Evolutionary conservation across 2,113 vertebrate species (phyloP), one percentile per base, ranked within the genome.

Genomic region (zebrafish (Danio rerio)): DNA sequence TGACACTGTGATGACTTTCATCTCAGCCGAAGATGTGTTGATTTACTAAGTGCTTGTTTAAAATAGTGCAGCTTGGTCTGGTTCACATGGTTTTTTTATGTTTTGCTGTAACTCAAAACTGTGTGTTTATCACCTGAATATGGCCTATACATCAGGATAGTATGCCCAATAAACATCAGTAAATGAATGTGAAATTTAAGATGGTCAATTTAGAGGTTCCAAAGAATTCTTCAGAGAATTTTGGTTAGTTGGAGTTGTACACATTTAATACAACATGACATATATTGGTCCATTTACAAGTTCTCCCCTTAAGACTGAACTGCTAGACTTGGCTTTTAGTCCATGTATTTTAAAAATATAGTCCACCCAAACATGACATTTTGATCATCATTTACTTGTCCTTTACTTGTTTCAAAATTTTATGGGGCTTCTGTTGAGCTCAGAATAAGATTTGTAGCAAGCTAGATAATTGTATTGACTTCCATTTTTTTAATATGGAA

Each of bases 1-100:
- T 73, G 21, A 62, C 53, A 81, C 69, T 9, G 9, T 45, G 72
- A 59, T 59, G 49, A 77, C 58, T 77, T 50, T 77, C 56, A 63
- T 11, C 20, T 62, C 13, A 77, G 58, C 74, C 40, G 40, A 59
- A 20, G n/a, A 18, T 62, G 42, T 43, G 20, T 18, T 73, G 59
- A 77, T 77, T 50, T 62, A 77, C 18, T 63, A 20, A 59, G n/a
- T 20, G 55, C 0, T 40, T 75, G 42, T 45, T 43, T 75, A 47
- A 77, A 62, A 21, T 49, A 21, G n/a, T 50, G 58, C 11, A 49
- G 55, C 45, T 62, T 76, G 42, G 18, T 59, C 16, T 58, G 53
- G 53, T 77, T 77, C 18, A 21, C 15, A 31, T 18, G 21, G 11
- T n/a, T 50, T 47, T 16, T 21, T 31, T 68, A 71, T 71, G 18